Evolutionary conservation across 2,888 invertebrate genomes (phyloP).

Genomic region (Ectemnius cavifrons): DNA sequence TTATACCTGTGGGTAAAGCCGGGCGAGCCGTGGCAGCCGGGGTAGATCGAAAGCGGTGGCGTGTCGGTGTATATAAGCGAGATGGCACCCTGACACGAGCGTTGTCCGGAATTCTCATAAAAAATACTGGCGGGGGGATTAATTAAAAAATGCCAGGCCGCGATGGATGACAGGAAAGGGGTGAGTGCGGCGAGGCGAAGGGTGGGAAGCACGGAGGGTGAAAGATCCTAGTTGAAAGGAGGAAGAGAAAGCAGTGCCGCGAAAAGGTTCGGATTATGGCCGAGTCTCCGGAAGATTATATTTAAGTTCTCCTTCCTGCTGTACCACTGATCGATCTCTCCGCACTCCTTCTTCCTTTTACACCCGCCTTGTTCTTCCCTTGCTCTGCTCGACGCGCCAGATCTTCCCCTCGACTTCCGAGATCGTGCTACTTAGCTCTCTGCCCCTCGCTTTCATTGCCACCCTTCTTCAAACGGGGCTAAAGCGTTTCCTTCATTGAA

Average conservation of each 20-base stretch:
- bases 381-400: neutral
- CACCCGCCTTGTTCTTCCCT: slow-evolving; percentile 9
- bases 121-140: slow-evolving; percentile 67
- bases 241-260: neutral
- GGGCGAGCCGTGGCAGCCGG: neutral
- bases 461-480: slow-evolving; percentile 1
- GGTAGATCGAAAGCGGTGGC: neutral
- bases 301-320: slow-evolving; percentile 61
- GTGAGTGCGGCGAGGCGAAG: slow-evolving; percentile 13
- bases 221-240: slow-evolving; percentile 4
- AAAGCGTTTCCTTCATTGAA: neutral
- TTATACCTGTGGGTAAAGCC: neutral
- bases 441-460: slow-evolving; percentile 5
- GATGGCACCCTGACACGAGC: slow-evolving; percentile 58
- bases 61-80: slow-evolving; percentile 17
- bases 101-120: slow-evolving; percentile 68
- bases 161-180: slow-evolving; percentile 39
- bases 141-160: slow-evolving; percentile 72
- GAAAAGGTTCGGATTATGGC: slow-evolving; percentile 48
- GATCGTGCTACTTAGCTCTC: slow-evolving; percentile 24
- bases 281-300: slow-evolving; percentile 58
- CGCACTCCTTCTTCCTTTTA: slow-evolving; percentile 26
- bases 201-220: neutral
- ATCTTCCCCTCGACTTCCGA: slow-evolving; percentile 30
- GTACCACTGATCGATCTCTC: slow-evolving; percentile 56